Evolutionary conservation across 2,113 vertebrate species (phyloP), one percentile per base, ranked within the genome.

Genomic region (Dicrurus megarhynchus): DNA sequence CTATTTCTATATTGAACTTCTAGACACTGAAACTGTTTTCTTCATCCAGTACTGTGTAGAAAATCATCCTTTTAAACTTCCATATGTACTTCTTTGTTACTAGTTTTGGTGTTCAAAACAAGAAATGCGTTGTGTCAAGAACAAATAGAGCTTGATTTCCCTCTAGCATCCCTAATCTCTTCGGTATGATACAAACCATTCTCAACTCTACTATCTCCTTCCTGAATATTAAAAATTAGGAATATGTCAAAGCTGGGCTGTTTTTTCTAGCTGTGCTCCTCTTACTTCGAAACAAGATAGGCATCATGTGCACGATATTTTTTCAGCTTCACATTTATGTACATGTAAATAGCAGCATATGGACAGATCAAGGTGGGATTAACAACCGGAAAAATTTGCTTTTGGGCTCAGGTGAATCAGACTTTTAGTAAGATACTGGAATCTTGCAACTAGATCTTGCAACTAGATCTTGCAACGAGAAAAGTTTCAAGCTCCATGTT

Each of bases 271-370:
- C 15, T 61, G 8, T 20, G 6, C 11, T 78, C 8, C 8, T 84
- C 22, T 79, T 56, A 39, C 16, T 74, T 88, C 16, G 23, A 37
- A 93, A 63, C 22, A 91, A 20, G 60, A 33, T 7, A 42, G 12
- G 23, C 6, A 57, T 57, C 50, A 41, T 0, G 1, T 3, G 0
- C 2, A 1, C 21, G 41, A 21, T 12, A 16, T 41, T 70, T 79
- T 73, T 83, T 59, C 47, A 83, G 16, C 26, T 84, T 60, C 16
- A 20, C 3, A 18, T 32, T 71, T 67, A 32, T 3, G 23, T 24
- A 41, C 42, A 8, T 10, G 3, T 39, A 81, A 84, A 65, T 32
- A 56, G 21, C 8, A 69, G 9, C 64, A 47, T 35, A 52, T 1
- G 13, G 17, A 35, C 28, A 84, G 16, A 69, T 44, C 18, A 65